phyloP scores from a whole-genome alignment of 2,888 invertebrate genomes.

The Galerucella pusilla region DNA sequence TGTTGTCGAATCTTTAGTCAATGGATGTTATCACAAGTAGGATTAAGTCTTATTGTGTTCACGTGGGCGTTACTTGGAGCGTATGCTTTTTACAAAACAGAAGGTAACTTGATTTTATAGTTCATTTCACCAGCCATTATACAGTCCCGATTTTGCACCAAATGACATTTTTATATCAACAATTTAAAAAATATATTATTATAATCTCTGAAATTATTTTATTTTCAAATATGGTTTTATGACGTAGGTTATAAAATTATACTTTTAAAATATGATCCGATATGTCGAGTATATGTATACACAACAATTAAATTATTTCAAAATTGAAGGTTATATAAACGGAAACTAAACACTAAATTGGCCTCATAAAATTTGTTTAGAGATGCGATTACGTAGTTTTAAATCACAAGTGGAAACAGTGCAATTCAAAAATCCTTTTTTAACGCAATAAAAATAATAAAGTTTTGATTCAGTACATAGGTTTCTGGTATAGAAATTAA shows the following conservation, averaged over 20 bases:
- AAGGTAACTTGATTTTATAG: constrained; percentile 66
- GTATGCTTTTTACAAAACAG: constrained; percentile 73
- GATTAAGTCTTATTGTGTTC: constrained; percentile 70
- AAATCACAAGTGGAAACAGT: neutral
- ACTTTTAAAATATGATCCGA: neutral
- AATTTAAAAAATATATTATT: no score
- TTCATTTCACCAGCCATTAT: neutral
- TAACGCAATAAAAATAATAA: neutral
- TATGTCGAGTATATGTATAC: neutral
- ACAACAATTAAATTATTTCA: neutral
- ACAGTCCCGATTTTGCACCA: neutral
- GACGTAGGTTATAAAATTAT: neutral
- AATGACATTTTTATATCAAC: neutral
- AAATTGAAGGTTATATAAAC: constrained; percentile 6
- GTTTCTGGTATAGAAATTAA: no score
- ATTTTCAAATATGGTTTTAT: neutral
- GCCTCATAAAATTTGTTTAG: neutral
- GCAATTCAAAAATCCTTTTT: neutral
- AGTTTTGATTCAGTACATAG: neutral
- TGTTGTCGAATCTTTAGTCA: constrained; percentile 67
- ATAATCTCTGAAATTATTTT: neutral
- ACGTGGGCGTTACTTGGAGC: constrained; percentile 75
- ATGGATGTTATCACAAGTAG: constrained; percentile 70
- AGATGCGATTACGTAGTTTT: neutral
- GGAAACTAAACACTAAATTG: constrained; percentile 1